Evolutionary conservation across 2,113 vertebrate genomes (phyloP), one percentile per base, ranked within the genome.

Genomic region (Xiphorhynchus elegans): DNA sequence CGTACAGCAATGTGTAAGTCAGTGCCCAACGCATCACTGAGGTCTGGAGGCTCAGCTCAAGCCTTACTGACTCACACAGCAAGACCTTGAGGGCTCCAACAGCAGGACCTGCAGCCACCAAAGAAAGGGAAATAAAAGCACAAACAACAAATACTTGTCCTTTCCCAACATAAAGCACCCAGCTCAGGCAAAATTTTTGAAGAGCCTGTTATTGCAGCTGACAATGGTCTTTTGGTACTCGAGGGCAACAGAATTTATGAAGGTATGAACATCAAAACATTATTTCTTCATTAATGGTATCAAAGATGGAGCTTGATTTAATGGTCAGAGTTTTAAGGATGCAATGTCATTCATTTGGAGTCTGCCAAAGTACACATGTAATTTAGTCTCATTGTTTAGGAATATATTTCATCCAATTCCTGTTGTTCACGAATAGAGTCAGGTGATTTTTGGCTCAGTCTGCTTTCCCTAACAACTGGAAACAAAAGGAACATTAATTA

Each of bases 301-400:
- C 84, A 83, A 92, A 95, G 80, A 39, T 52, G 53, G 24, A 12
- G 63, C 40, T 70, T 87, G 56, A 85, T 91, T 96, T 80, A 95
- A 94, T 17, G 94, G 96, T 72, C 95, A 84, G 66, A 42, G 72
- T 75, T 92, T 91, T 72, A 83, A 74, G 64, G 87, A 86, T 87
- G 95, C 94, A 84, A 10, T 52, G 82, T 95, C 90, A 80, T 56
- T 93, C 70, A 88, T 89, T 75, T 93, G 79, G 82, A 95, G 79
- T 31, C 86, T 88, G 78, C 70, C 87, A 95, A 86, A 94, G 93
- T 25, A 69, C 79, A 93, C 68, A 21, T 16, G 21, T 76, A 92
- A 95, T 96, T 97, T 89, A 93, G 89, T 83, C 77, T 84, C 70
- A 76, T 69, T 95, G 83, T 95, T 96, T 94, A 83, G 95, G 82